Conservation (phyloP, 2,797 vertebrate genomes). For the Poeciliopsis paucimaculata region DNA sequence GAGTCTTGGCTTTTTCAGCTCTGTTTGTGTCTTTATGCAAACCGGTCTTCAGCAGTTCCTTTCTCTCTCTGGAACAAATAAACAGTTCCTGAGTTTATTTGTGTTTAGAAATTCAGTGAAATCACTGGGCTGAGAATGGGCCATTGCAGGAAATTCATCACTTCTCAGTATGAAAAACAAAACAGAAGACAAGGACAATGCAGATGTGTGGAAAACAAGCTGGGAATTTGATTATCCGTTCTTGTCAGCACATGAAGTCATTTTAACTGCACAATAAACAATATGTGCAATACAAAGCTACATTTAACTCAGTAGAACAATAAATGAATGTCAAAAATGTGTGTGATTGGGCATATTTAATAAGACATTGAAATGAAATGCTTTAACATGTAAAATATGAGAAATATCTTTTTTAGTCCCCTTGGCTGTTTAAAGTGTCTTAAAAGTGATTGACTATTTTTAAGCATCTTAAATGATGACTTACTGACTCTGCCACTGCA, state of each 20-base stretch:
- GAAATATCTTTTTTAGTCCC: neutral
- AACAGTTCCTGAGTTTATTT: constrained; percentile 18
- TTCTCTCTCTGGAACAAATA: too few relatives aligned
- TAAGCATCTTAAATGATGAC: neutral
- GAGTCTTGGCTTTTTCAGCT: constrained; percentile 46
- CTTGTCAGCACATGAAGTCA: neutral
- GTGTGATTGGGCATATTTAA: neutral
- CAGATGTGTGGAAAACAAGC: constrained; percentile 24
- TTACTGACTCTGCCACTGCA: neutral
- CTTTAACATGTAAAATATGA: neutral
- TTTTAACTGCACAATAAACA: constrained; percentile 11
- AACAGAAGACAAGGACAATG: constrained; percentile 8
- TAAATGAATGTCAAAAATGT: neutral
- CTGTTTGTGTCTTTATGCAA: constrained; percentile 30
- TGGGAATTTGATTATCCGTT: constrained; percentile 11
- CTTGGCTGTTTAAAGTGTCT: neutral
- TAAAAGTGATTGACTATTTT: neutral
- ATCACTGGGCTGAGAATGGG: constrained; percentile 1
- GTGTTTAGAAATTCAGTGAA: neutral
- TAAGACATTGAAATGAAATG: neutral
- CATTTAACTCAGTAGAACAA: neutral
- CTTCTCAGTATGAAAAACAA: neutral
- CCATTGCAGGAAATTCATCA: constrained; percentile 14
- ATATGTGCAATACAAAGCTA: neutral
- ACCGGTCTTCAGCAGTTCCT: constrained; percentile 26